Conservation (phyloP, 2,113 vertebrate genomes). For the Athene noctua region DNA sequence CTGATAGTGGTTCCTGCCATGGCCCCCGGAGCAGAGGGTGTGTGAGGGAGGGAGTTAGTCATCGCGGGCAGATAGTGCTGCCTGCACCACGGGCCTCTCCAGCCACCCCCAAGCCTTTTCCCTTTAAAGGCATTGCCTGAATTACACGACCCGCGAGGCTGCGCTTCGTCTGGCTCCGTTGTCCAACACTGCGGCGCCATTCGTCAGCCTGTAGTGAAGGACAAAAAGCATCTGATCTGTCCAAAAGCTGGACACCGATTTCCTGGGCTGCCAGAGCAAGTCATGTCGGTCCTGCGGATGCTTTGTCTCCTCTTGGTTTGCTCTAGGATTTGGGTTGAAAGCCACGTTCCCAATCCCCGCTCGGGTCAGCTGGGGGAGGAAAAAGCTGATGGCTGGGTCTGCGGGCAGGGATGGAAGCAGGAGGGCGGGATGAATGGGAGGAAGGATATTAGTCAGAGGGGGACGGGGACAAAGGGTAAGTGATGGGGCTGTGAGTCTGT, state of each 20-base stretch:
- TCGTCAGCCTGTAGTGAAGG: background rate
- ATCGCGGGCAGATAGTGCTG: background rate
- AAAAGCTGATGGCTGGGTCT: background rate
- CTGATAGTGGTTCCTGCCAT: background rate
- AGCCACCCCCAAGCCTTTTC: background rate
- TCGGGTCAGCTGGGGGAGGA: background rate
- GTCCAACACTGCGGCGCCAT: background rate
- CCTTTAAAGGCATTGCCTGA: background rate
- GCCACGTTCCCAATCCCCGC: fast-evolving
- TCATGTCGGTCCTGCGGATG: fast-evolving
- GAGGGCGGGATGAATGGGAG: background rate
- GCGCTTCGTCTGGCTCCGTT: background rate
- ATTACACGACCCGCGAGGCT: background rate
- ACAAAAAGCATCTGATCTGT: background rate
- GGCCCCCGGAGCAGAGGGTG: background rate
- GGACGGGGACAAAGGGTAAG: background rate
- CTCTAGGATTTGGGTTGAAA: background rate
- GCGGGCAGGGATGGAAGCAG: background rate
- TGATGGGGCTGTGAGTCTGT: background rate
- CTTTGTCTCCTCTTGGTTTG: background rate
- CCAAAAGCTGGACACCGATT: background rate
- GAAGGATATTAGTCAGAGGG: background rate
- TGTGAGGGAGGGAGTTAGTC: background rate
- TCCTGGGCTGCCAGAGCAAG: background rate
- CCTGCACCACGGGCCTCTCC: background rate